Evolutionary conservation across 2,888 invertebrate species (phyloP), one percentile per base, ranked within the genome.

Genomic region (Thymelicus sylvestris): DNA sequence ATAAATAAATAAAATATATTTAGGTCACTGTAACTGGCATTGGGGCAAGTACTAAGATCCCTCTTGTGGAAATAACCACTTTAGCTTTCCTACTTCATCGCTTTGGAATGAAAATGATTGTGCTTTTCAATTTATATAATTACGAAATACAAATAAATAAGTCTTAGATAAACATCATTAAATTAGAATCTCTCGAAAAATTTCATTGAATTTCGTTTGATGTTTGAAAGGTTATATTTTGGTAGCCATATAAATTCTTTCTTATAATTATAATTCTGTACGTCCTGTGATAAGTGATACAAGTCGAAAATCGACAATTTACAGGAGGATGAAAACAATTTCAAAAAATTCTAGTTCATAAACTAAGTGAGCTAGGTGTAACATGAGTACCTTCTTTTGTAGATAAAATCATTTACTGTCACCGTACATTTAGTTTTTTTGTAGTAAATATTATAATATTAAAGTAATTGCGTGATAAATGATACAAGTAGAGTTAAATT

Each of bases 31-130:
- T 60, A 13, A 38, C n/a, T 39, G 65, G 65, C n/a, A 65, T n/a
- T 55, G 12, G 52, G 52, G 50, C 39, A 65, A 50, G 64, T 38
- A 65, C 50, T 50, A n/a, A 50, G 50, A 52, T 48, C 63, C 48
- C 48, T 63, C 48, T 63, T 10, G 48, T 62, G 38, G 41, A 57
- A 63, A 63, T 48, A 50, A 31, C 47, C 63, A n/a, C 50, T 38
- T 64, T 48, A 38, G 13, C 8, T 50, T 64, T 64, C 47, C 50
- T 64, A 64, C 24, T 38, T 38, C 57, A 57, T 57, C 24, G 31
- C 13, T 57, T 57, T 57, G 57, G 24, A 57, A 57, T 38, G 57
- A 57, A 57, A 57, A 57, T 57, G 57, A 31, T 57, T 57, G 57
- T 57, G 57, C 57, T 57, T 57, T 57, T 38, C 57, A 57, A 31